phyloP scores from a whole-genome alignment of 2,797 vertebrate species.

The Cirrhinus mrigala region DNA sequence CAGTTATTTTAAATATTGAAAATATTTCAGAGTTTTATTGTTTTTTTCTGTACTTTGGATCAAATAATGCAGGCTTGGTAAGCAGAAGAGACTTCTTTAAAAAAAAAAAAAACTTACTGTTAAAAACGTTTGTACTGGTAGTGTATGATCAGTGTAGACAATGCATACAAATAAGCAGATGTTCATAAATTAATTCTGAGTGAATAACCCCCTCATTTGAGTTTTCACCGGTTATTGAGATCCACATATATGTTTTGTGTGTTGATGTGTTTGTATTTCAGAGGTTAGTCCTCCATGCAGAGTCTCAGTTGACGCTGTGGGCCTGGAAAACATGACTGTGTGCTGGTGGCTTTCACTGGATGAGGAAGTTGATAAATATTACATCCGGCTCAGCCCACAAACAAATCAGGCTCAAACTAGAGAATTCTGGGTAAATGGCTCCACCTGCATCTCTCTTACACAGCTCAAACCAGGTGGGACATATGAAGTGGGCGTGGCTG shows the following conservation, averaged over 20 bases:
- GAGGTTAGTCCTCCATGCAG: constrained; percentile 78
- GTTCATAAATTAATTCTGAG: no score
- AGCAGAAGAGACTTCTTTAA: no score
- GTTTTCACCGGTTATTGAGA: not conserved
- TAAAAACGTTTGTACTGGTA: no score
- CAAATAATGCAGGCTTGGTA: no score
- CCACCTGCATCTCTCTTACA: constrained; percentile 75
- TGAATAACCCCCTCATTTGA: not conserved
- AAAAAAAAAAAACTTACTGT: no score
- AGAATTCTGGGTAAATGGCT: constrained; percentile 71
- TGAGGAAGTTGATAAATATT: constrained; percentile 73
- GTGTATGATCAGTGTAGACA: not conserved
- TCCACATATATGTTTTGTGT: not conserved
- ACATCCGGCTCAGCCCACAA: constrained; percentile 71
- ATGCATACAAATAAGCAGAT: not conserved
- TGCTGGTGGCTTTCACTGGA: constrained; percentile 77
- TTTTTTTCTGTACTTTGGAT: no score
- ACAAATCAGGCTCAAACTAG: constrained; percentile 40
- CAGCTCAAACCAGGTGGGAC: constrained; percentile 80
- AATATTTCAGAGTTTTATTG: no score
- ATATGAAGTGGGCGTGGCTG: constrained; percentile 82
- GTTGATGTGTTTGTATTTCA: constrained; percentile 60
- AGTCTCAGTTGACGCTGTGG: constrained; percentile 71
- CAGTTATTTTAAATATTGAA: no score
- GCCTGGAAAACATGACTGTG: constrained; percentile 76